phyloP scores from a whole-genome alignment of 1,140 invertebrate species.

The Amphibalanus amphitrite region DNA sequence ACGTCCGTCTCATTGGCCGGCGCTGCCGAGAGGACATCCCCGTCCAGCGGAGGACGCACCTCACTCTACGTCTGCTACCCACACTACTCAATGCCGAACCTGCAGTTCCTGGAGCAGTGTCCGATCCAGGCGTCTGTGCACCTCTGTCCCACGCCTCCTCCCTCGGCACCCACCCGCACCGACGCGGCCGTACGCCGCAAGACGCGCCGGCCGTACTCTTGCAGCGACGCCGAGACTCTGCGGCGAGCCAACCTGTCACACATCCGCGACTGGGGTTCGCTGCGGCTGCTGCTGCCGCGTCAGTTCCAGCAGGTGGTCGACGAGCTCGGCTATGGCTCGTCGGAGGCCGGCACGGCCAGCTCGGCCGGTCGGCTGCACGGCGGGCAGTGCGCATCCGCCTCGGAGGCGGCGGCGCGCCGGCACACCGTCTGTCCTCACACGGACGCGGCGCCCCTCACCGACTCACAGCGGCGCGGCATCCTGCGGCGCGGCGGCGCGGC shows the following conservation, averaged over 20 bases:
- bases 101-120: conserved; percentile 50
- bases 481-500: neutral
- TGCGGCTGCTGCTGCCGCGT: conserved; percentile 59
- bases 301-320: neutral
- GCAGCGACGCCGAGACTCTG: conserved; percentile 59
- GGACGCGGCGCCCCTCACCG: neutral
- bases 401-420: neutral
- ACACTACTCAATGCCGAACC: conserved; percentile 73
- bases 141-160: conserved; percentile 3
- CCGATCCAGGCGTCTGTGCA: neutral
- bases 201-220: conserved; percentile 49
- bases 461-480: neutral
- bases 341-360: neutral
- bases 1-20: neutral
- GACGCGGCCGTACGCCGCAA: conserved; percentile 25
- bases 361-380: neutral
- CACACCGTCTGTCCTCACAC: neutral
- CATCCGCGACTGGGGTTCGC: conserved; percentile 75
- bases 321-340: neutral
- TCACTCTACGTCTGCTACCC: conserved; percentile 80
- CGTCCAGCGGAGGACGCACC: neutral
- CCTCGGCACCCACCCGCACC: conserved; percentile 10
- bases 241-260: conserved; percentile 56
- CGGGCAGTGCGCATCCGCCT: neutral
- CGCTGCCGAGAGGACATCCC: neutral